A percentile compares a stretch with the other conserved stretches of the same genome.
These are phyloP conservation scores for Caenorhabditis becei DNA, from an alignment of 2,888 invertebrate genomes.

Conservation along the genomic window DNA sequence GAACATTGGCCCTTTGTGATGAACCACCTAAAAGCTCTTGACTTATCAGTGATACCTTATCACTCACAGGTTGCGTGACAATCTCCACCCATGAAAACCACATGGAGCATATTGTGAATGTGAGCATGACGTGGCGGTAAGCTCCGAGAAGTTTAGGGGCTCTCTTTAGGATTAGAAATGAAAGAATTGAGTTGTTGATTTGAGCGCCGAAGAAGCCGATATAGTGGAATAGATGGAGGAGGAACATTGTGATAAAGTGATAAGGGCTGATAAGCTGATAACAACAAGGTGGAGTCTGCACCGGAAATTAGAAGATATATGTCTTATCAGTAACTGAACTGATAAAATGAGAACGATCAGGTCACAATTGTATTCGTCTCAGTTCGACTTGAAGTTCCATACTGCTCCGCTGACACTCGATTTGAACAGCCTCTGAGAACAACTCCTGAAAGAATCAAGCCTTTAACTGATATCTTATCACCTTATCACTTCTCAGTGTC, in stretches of 20 bases:
- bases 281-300: too few species aligned
- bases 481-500: too few species aligned
- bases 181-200: not conserved
- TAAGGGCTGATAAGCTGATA: not conserved
- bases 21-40: constrained; percentile 16
- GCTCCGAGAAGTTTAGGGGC: constrained; percentile 15
- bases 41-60: too few species aligned
- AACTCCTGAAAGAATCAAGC: too few species aligned
- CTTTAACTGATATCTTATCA: too few species aligned
- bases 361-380: too few species aligned
- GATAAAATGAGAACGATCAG: too few species aligned
- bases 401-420: too few species aligned
- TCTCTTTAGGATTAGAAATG: not conserved
- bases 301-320: too few species aligned
- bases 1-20: constrained; percentile 22
- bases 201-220: constrained; percentile 18
- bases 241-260: not conserved
- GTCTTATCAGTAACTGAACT: too few species aligned
- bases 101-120: constrained; percentile 10
- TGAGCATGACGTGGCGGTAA: constrained; percentile 18
- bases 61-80: constrained; percentile 14
- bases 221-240: constrained; percentile 22
- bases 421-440: too few species aligned
- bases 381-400: too few species aligned
- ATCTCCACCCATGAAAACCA: constrained; percentile 12